Percentiles rank a stretch among this genome's conserved stretches.
Conservation (phyloP, 2,113 vertebrate species). For the Brienomyrus brachyistius region DNA sequence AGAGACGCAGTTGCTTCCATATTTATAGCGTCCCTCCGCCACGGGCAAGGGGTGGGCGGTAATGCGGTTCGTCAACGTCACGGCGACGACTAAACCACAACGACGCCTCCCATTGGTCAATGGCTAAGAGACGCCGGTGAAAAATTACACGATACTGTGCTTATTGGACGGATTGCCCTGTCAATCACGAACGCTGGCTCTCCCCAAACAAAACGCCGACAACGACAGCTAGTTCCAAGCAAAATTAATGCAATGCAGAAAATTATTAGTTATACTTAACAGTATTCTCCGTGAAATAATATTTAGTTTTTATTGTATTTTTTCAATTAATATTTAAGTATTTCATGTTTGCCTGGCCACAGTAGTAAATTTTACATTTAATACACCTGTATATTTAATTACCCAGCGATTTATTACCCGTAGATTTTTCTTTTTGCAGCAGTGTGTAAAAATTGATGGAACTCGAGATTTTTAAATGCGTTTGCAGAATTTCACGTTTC, state of each 20-base stretch:
- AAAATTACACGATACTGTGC: fast-evolving
- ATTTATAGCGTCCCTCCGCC: constrained; percentile 71
- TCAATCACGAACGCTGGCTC: constrained; percentile 36
- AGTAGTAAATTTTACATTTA: background rate
- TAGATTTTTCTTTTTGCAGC: background rate
- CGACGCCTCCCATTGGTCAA: constrained; percentile 39
- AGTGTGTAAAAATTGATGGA: background rate
- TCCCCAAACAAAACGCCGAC: constrained; percentile 45
- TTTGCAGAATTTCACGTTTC: background rate
- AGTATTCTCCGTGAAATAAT: background rate
- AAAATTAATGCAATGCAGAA: background rate
- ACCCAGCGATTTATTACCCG: background rate
- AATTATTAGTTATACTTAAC: background rate
- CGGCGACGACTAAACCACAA: constrained; percentile 48
- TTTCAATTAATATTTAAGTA: background rate
- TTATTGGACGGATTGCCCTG: constrained; percentile 37
- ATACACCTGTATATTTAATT: background rate
- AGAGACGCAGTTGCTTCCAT: constrained; percentile 28
- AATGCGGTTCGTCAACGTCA: constrained; percentile 65
- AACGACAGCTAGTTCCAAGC: constrained; percentile 51
- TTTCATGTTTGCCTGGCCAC: background rate
- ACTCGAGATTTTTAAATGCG: background rate
- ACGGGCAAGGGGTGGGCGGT: constrained; percentile 63
- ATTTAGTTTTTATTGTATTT: background rate
- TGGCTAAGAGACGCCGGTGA: background rate